Percentiles rank a stretch among this genome's conserved stretches.
phyloP scores from a whole-genome alignment of 2,888 invertebrate genomes.

The Metallyticus violacea region DNA sequence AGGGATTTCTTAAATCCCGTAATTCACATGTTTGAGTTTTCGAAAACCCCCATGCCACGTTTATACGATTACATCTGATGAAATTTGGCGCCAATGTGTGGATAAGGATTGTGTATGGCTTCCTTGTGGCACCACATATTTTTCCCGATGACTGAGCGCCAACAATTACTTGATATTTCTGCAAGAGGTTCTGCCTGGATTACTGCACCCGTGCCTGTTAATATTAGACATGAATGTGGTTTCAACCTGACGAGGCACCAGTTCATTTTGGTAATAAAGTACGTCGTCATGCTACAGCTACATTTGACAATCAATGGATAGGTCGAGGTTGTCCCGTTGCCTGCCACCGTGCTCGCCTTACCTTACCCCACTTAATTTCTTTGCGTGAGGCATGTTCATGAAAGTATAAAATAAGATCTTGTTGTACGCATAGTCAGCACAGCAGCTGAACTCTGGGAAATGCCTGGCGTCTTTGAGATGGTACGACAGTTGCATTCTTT shows the following conservation, averaged over 20 bases:
- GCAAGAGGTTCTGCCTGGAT: not conserved
- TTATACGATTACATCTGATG: not conserved
- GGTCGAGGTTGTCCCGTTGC: not conserved
- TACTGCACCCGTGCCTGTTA: not conserved
- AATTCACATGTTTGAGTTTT: not conserved
- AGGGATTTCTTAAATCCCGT: too few species aligned
- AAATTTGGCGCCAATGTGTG: not conserved
- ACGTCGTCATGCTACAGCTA: not conserved
- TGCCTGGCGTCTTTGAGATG: too few species aligned
- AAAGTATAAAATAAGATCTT: too few species aligned
- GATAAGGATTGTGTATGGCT: too few species aligned
- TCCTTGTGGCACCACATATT: not conserved
- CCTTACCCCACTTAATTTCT: not conserved
- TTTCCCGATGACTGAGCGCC: not conserved
- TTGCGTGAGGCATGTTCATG: too few species aligned
- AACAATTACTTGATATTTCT: not conserved
- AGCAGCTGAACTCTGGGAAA: too few species aligned
- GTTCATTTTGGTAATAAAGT: too few species aligned
- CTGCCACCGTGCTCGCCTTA: not conserved
- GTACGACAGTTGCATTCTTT: too few species aligned
- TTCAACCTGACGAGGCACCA: too few species aligned
- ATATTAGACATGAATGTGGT: not conserved
- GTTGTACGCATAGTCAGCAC: too few species aligned
- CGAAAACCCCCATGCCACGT: not conserved
- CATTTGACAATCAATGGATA: not conserved